Evolutionary conservation across 2,113 vertebrate genomes (phyloP), one percentile per base, ranked within the genome.

Genomic region (Pimephales promelas): DNA sequence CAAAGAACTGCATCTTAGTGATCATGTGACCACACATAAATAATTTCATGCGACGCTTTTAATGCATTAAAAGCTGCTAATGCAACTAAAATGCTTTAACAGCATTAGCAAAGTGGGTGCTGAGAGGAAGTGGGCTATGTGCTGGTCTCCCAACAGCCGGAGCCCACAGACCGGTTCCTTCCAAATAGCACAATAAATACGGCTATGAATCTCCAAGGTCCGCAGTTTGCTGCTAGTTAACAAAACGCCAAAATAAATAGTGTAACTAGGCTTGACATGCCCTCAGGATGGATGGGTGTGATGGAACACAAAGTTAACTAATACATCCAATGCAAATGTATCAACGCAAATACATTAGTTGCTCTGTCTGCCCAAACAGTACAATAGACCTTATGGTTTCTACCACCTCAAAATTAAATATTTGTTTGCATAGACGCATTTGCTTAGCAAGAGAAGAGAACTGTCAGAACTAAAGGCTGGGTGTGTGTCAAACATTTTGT

Each of bases 141-240:
- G 20, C 52, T 40, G 20, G 52, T 76, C 31, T 57, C 74, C 3
- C 28, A 76, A 76, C 49, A 76, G 59, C 56, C 13, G 11, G 22
- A 59, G 11, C 11, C 54, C 34, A 47, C 62, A 22, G 49, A 64
- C 68, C 75, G 9, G 22, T 73, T 85, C 45, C 43, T 64, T 31
- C 10, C 43, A 28, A 79, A 28, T 40, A 64, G 70, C 81, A 79
- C 43, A 82, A 82, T 83, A 86, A 83, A 86, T 86, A 82, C 66
- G 2, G 6, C 56, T 78, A 54, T 76, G 36, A 26, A 66, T 28
- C 54, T 83, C 81, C 66, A 47, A n/a, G 24, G 20, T 61, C 45
- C 43, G 22, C 24, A 61, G 49, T 18, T 20, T 14, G 73, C 40
- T 20, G 31, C 31, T 56, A 76, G 73, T 24, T 36, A 59, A 57